These are phyloP conservation scores for Brachypalpus laphriformis DNA, from an alignment of 2,888 invertebrate species.

Conservation along the genomic window DNA sequence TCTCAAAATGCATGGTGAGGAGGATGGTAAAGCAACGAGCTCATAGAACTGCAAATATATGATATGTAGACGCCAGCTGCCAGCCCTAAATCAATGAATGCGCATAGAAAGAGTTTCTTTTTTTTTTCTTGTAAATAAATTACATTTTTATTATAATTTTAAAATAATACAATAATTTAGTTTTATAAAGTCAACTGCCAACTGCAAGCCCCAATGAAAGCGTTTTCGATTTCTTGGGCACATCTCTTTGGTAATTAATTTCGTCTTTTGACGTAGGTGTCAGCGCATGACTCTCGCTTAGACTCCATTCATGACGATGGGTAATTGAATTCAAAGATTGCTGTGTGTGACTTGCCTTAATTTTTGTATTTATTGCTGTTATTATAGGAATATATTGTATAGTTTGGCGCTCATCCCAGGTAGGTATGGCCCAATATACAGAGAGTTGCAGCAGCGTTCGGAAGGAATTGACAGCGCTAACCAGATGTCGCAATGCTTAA, in stretches of 20 bases:
- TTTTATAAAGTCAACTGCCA: slow-evolving; percentile 13
- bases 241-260: slow-evolving; percentile 69
- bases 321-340: slow-evolving; percentile 65
- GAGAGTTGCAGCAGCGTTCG: slow-evolving; percentile 30
- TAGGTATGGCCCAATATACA: slow-evolving; percentile 65
- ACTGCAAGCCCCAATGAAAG: slow-evolving; percentile 30
- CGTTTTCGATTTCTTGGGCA: slow-evolving; percentile 67
- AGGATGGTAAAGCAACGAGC: no score
- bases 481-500: slow-evolving; percentile 72
- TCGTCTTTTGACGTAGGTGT: slow-evolving; percentile 70
- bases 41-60: no score
- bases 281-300: slow-evolving; percentile 60
- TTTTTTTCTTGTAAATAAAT: slow-evolving; percentile 53
- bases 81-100: not conserved
- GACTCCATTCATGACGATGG: slow-evolving; percentile 52
- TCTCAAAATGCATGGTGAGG: no score
- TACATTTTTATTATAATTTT: slow-evolving; percentile 44
- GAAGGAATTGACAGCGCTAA: slow-evolving; percentile 70
- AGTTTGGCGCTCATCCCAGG: slow-evolving; percentile 69
- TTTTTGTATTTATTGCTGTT: slow-evolving; percentile 66
- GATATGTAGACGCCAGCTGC: not conserved
- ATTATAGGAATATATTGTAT: slow-evolving; percentile 48
- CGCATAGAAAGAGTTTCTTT: not conserved
- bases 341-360: slow-evolving; percentile 68
- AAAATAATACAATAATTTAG: not conserved